Percentiles rank a stretch among this genome's conserved stretches.
Conservation (phyloP, 2,888 invertebrate genomes). For the Alloplasta piceator region DNA sequence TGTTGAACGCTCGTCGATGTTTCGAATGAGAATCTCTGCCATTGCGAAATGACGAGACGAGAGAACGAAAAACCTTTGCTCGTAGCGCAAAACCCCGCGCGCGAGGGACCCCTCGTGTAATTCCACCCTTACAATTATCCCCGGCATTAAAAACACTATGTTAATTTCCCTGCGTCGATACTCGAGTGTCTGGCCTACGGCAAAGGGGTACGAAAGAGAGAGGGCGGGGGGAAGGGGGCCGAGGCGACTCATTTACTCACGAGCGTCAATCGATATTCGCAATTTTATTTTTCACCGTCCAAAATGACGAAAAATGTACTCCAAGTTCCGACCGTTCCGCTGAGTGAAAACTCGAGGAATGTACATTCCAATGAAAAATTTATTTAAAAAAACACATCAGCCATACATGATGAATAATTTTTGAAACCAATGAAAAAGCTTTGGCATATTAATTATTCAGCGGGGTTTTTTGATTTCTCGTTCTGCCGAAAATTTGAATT, state of each 20-base stretch:
- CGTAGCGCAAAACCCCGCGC: conserved; percentile 69
- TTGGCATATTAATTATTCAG: too few relatives aligned
- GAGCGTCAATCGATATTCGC: conserved; percentile 81
- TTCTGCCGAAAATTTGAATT: too few relatives aligned
- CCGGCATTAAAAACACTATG: conserved; percentile 82
- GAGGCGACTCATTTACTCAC: conserved; percentile 75
- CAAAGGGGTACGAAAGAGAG: conserved; percentile 23
- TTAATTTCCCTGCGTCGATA: conserved; percentile 79
- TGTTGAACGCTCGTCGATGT: too few relatives aligned
- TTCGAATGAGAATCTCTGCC: conserved; percentile 67
- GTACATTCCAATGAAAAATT: too few relatives aligned
- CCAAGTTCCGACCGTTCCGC: too few relatives aligned
- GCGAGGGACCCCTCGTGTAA: conserved; percentile 78
- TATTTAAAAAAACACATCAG: too few relatives aligned
- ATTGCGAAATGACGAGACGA: conserved; percentile 66
- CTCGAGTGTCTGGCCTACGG: conserved; percentile 33
- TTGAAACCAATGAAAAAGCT: too few relatives aligned
- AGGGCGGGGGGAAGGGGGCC: conserved; percentile 33
- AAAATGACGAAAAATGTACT: too few relatives aligned
- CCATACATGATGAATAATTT: too few relatives aligned
- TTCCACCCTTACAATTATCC: conserved; percentile 83
- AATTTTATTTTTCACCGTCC: conserved; percentile 73
- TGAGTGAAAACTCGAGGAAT: too few relatives aligned
- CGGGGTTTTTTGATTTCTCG: too few relatives aligned
- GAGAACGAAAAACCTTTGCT: conserved; percentile 73